These are phyloP conservation scores for Gnathonemus echidnorhynchus DNA, from an alignment of 2,113 vertebrate genomes.

Conservation along the genomic window DNA sequence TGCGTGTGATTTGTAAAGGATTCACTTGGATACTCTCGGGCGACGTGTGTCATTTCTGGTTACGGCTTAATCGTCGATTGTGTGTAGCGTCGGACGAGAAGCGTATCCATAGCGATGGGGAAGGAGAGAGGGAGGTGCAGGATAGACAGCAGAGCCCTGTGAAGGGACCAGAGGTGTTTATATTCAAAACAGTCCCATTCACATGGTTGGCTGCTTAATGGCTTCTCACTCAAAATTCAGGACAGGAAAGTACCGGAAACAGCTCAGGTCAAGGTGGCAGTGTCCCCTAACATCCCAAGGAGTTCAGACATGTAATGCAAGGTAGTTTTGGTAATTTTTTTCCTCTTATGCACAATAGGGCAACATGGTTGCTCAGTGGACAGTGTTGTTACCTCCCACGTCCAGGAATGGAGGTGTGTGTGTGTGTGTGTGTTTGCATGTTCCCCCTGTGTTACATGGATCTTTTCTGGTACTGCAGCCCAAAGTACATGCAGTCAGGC, in stretches of 20 bases:
- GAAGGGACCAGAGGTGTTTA: background rate
- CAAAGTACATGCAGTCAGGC: background rate
- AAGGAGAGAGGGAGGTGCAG: constrained; percentile 11
- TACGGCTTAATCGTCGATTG: constrained; percentile 29
- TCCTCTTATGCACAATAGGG: background rate
- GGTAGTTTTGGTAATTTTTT: background rate
- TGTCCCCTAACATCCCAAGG: background rate
- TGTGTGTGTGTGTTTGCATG: background rate
- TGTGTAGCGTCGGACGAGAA: constrained; percentile 45
- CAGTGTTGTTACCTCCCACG: background rate
- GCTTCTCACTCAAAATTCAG: constrained; percentile 1
- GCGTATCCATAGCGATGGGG: constrained; percentile 24
- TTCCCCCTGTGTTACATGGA: background rate
- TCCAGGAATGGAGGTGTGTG: background rate
- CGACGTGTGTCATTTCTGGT: constrained; percentile 51
- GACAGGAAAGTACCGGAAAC: background rate
- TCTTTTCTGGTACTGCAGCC: background rate
- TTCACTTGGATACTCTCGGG: constrained; percentile 10
- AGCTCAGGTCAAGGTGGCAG: background rate
- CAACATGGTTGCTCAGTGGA: background rate
- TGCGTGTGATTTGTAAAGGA: background rate
- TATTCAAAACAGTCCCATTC: background rate
- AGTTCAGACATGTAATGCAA: background rate
- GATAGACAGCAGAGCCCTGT: background rate
- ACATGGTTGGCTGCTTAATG: background rate